A percentile compares a stretch with the other conserved stretches of the same genome.
phyloP scores from a whole-genome alignment of 1,140 invertebrate genomes.

The Drosophila insularis region DNA sequence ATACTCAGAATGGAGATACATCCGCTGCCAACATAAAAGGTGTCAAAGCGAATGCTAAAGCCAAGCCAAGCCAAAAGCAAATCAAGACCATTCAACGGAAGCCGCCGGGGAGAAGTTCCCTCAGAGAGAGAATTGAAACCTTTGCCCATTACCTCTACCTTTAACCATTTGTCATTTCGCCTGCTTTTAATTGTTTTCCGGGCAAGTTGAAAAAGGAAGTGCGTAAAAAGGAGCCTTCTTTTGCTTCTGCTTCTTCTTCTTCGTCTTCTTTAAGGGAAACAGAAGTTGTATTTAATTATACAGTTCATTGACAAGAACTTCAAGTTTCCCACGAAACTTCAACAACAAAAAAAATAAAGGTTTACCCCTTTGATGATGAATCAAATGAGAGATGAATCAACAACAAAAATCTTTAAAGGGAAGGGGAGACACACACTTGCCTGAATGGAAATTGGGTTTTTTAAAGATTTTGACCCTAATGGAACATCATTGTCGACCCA shows the following conservation, averaged over 20 bases:
- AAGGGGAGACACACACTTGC: neutral
- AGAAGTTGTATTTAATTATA: constrained; percentile 58
- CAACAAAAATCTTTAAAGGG: neutral
- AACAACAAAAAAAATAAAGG: constrained; percentile 14
- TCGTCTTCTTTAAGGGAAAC: constrained; percentile 15
- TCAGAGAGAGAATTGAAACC: neutral
- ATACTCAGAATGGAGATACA: constrained; percentile 30
- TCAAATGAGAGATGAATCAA: constrained; percentile 37
- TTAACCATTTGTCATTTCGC: constrained; percentile 54
- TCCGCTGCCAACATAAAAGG: constrained; percentile 53
- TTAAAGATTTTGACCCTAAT: neutral
- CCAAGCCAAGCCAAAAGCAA: constrained; percentile 21
- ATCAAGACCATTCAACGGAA: constrained; percentile 32
- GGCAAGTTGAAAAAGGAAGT: constrained; percentile 56
- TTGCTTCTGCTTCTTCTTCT: no score
- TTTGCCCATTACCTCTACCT: constrained; percentile 38
- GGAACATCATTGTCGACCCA: constrained; percentile 29
- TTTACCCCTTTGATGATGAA: no score
- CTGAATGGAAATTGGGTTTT: neutral
- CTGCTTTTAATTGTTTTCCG: constrained; percentile 72
- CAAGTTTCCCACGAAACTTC: constrained; percentile 55
- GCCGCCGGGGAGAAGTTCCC: constrained; percentile 24
- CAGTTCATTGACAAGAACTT: constrained; percentile 20
- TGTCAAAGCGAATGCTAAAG: constrained; percentile 55
- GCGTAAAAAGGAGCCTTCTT: constrained; percentile 60